Base-by-base conservation (phyloP, 2,113 vertebrate species). In the western clawed frog (Xenopus tropicalis) region DNA sequence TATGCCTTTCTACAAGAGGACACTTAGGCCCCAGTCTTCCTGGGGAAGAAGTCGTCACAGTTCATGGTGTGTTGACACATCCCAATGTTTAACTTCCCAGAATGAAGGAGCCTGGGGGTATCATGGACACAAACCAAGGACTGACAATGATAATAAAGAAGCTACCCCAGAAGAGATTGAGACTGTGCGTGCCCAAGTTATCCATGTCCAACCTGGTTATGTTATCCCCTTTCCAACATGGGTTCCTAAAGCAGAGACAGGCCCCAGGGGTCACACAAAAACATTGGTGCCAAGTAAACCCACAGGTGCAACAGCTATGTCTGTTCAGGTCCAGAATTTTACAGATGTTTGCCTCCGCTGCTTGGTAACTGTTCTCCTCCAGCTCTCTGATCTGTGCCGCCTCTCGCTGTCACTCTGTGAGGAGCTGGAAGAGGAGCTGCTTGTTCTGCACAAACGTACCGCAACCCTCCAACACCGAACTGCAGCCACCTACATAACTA, bases 1-100 rank as follows among this genome's bases (percentile, higher is more conserved):
- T 23, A 74, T 74, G 72, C 72, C 72, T 67, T 74, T 74, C 61
- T 29, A 52, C 44, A 74, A 74, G n/a, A 46, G 72, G 57, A 51
- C 37, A 14, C 23, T 74, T 20, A 29, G 14, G 14, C 72, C 72
- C 4, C 72, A n/a, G 4, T 74, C 72, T 22, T 23, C 72, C 24
- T 74, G 72, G 72, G 65, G 65, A 29, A 52, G n/a, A 21, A n/a
- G 22, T 24, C 11, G 48, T 14, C 21, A 16, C 58, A 19, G 44
- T 3, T 1, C 59, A 59, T 19, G 17, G 13, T 46, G 57, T 61
- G 8, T 19, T 20, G 23, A 17, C 4, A 21, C 4, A 9, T 43
- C 20, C 20, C 37, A 61, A 13, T 52, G 22, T 7, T 9, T 51
- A 11, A 11, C 8, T 3, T 13, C 23, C 14, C 7, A 16, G 25